Percentiles rank a stretch among this genome's conserved stretches.
Evolutionary conservation across 2,797 vertebrate genomes (phyloP).

Genomic region (Syngnathus acus): DNA sequence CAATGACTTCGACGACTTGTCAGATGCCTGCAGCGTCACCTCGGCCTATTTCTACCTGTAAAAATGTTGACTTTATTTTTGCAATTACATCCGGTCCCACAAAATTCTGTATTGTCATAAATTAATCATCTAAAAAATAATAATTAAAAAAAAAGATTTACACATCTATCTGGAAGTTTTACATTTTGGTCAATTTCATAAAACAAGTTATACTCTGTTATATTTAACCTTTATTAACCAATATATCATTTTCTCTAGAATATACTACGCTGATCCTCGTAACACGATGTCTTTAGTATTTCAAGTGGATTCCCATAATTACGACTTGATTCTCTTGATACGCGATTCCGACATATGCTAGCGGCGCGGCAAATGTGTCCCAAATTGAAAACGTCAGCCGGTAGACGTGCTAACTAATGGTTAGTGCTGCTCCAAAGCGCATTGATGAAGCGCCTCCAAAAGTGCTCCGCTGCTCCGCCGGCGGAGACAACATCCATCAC

Average conservation of each 20-base stretch:
- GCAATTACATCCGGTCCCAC: no score
- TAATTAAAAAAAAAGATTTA: no score
- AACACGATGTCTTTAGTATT: not conserved
- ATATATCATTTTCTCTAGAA: not conserved
- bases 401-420: not conserved
- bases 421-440: not conserved
- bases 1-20: no score
- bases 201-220: not conserved
- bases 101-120: no score
- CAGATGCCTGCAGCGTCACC: no score
- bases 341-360: not conserved
- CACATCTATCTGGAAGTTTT: no score
- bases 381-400: constrained; percentile 5
- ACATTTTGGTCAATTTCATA: not conserved
- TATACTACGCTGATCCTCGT: not conserved
- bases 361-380: not conserved
- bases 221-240: not conserved
- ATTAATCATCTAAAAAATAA: no score
- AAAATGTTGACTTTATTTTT: no score
- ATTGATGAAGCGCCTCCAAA: constrained; percentile 26
- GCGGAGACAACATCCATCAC: constrained; percentile 55
- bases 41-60: no score
- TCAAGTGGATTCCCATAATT: not conserved
- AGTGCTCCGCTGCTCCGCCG: constrained; percentile 25
- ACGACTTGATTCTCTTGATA: not conserved